phyloP scores from a whole-genome alignment of 2,797 vertebrate species.

The Notolabrus celidotus region DNA sequence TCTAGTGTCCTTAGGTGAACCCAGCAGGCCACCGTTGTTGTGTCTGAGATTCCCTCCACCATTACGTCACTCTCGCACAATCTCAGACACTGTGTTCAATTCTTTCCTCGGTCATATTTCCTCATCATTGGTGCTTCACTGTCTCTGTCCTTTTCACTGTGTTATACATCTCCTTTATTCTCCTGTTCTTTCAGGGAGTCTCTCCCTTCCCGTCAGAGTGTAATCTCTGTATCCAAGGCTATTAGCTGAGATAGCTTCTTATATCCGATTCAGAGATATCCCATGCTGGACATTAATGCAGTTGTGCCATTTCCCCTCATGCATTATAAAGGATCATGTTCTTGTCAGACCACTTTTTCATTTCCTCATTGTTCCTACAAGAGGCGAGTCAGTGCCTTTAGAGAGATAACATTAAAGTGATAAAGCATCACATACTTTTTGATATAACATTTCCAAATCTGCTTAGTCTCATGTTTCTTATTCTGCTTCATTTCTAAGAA shows the following conservation, averaged over 20 bases:
- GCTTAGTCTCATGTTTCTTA: constrained; percentile 45
- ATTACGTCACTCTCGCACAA: constrained; percentile 20
- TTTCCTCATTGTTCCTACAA: constrained; percentile 47
- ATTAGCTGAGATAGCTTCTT: constrained; percentile 72
- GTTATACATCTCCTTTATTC: constrained; percentile 22
- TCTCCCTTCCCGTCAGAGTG: constrained; percentile 51
- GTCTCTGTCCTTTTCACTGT: background rate
- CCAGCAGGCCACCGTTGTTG: constrained; percentile 15
- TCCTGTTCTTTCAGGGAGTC: constrained; percentile 37
- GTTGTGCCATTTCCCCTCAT: constrained; percentile 73
- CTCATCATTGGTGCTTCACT: constrained; percentile 8
- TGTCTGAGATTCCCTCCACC: constrained; percentile 30
- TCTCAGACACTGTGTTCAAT: constrained; percentile 10
- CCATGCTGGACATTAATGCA: constrained; percentile 69
- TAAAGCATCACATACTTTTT: constrained; percentile 43
- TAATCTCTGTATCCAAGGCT: constrained; percentile 71
- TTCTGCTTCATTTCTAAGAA: constrained; percentile 55
- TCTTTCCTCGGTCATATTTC: constrained; percentile 13
- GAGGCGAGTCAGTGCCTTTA: constrained; percentile 40
- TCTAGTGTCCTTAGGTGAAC: constrained; percentile 57
- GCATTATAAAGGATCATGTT: constrained; percentile 75
- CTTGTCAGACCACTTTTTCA: constrained; percentile 63
- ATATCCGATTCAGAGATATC: constrained; percentile 75
- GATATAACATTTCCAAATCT: constrained; percentile 33
- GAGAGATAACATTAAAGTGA: constrained; percentile 44